Percentiles rank a stretch among this genome's conserved stretches.
phyloP scores from a whole-genome alignment of 2,113 vertebrate species.

The Muntiacus muntjak region DNA sequence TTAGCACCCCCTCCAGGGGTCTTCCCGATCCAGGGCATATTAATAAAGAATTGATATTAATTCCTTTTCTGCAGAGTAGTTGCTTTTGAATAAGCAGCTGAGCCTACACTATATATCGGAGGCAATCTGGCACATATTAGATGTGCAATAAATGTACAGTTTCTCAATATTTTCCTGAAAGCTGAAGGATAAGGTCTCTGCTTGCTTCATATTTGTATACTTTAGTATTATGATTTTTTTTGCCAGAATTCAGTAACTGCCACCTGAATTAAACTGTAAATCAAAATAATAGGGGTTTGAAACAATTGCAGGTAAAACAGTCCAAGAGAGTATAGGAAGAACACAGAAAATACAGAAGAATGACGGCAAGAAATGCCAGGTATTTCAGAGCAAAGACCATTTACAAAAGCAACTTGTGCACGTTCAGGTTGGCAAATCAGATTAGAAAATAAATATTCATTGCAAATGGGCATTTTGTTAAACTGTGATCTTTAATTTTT shows the following conservation, averaged over 20 bases:
- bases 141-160: accelerated
- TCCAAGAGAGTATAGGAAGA: background rate
- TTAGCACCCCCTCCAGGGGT: background rate
- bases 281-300: background rate
- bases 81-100: background rate
- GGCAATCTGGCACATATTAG: background rate
- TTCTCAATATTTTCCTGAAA: background rate
- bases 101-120: background rate
- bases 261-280: background rate
- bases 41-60: background rate
- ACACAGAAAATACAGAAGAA: background rate
- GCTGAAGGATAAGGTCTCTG: background rate
- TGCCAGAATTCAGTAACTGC: background rate
- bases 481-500: background rate
- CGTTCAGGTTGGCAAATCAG: background rate
- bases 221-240: background rate
- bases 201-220: background rate
- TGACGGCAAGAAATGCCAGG: background rate
- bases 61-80: too few relatives aligned
- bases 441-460: background rate
- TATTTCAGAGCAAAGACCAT: background rate
- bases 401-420: background rate
- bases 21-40: background rate
- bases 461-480: background rate
- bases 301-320: background rate